Evolutionary conservation across 1,140 invertebrate genomes (phyloP), one percentile per base, ranked within the genome.

Genomic region (Neoseiulus cucumeris): DNA sequence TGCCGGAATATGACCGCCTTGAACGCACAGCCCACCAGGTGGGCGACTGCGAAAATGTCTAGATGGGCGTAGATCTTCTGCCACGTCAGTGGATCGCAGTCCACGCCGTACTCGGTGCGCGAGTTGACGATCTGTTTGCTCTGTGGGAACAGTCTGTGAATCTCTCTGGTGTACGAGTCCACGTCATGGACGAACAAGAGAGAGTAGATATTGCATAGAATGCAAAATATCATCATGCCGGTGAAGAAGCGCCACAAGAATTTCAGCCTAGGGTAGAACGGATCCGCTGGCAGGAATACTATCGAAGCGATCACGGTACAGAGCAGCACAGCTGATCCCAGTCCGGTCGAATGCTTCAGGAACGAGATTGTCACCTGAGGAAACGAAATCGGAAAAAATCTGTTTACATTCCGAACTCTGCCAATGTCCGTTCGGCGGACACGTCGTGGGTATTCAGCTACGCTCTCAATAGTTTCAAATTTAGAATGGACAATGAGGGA

Each of bases 41-140:
- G 95, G 1, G 87, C 93, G 72, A 87, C 80, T n/a, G 93, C 94
- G 80, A 98, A 99, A 1, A 97, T 85, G 79, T 99, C 95, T 65
- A 97, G 72, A 77, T 92, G 88, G 65, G 83, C 83, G 87, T 89
- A 96, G 51, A 98, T 80, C 69, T 87, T 83, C 68, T 90, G 85
- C 44, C 91, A 70, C 12, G 83, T 86, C 33, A 98, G 82, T 73
- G 96, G 86, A 6, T 90, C 93, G 76, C 95, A 99, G 75, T 98
- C 97, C 0, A 94, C 88, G 14, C 92, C 95, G 81, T 98, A 98
- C 75, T 97, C 91, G 84, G 93, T 94, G 72, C 96, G 91, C 82
- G 86, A 88, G 72, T 94, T 87, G 67, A 91, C 51, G 25, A 33
- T 33, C 33, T 59, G 51, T 17, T 59, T 59, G 51, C 51, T 59